Base-by-base conservation (phyloP, 1,140 invertebrate species). In the Drosophila burlai region DNA sequence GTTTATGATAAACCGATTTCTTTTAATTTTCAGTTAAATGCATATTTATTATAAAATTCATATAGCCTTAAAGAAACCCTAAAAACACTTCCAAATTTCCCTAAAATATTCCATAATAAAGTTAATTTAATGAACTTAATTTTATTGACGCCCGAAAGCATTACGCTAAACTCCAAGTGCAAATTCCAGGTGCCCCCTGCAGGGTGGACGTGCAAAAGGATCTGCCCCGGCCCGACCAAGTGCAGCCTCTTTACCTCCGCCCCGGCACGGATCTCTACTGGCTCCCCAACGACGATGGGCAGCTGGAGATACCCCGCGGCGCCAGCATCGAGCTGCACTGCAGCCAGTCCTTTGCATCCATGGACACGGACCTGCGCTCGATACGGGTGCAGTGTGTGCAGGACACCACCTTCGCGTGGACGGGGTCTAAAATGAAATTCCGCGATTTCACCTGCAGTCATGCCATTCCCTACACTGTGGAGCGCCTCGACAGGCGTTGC, bases 171-270 rank as follows among this genome's bases (percentile, higher is more conserved):
- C 36, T 38, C 18, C 26, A 18, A 46, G 13, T 38, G 18, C 15
- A 43, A 13, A 21, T 58, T 72, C 24, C 21, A 92, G 91, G 63
- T 6, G 42, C 55, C 0, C 61, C 83, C 24, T 92, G 91, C 45
- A 55, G 24, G 24, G 40, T 92, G 58, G 76, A 92, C 55, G 50
- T 92, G 21, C 82, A 91, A 49, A 52, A 65, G 29, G 91, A 92
- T 38, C 63, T 92, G 24, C 80, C 91, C 0, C 18, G 16, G 1
- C 43, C 67, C 3, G 72, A 85, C 29, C 34, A 61, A 34, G 29
- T 59, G 15, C 91, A 92, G 47, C 91, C 91, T 21, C 76, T 92
- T 0, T 91, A 92, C 63, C 71, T 92, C 16, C 66, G 38, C 11
- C 91, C 76, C 0, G 36, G 69, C 8, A 77, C 75, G 11, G 52